phyloP scores from a whole-genome alignment of 2,113 vertebrate species.

The Syrmaticus mikado region DNA sequence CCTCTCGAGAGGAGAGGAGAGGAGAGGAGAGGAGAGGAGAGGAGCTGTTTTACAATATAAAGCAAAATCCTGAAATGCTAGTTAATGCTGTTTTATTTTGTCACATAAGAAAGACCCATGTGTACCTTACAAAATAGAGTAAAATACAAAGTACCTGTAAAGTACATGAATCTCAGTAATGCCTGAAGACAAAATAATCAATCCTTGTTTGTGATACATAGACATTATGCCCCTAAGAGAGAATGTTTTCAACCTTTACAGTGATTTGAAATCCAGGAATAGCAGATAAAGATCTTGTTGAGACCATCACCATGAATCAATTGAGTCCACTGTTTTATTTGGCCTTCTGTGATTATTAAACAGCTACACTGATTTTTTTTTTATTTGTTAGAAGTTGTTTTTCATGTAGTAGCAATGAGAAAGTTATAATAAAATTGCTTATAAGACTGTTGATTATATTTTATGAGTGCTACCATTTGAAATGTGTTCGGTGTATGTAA shows the following conservation, averaged over 20 bases:
- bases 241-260: background rate
- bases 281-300: constrained; percentile 16
- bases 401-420: background rate
- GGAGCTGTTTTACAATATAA: too few relatives aligned
- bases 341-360: constrained; percentile 52
- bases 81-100: constrained; percentile 23
- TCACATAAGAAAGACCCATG: background rate
- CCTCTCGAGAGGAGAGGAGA: too few relatives aligned
- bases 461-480: constrained; percentile 32
- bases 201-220: background rate
- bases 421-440: background rate
- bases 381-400: constrained; percentile 3
- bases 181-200: background rate
- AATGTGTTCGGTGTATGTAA: background rate
- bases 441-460: background rate
- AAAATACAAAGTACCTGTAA: constrained; percentile 30
- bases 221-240: background rate
- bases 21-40: too few relatives aligned
- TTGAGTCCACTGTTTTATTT: constrained; percentile 23
- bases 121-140: background rate
- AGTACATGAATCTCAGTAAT: background rate
- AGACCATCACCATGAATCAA: background rate
- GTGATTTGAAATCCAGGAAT: background rate
- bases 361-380: background rate
- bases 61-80: too few relatives aligned